Conservation (phyloP, 2,888 invertebrate species). For the Aelia acuminata region DNA sequence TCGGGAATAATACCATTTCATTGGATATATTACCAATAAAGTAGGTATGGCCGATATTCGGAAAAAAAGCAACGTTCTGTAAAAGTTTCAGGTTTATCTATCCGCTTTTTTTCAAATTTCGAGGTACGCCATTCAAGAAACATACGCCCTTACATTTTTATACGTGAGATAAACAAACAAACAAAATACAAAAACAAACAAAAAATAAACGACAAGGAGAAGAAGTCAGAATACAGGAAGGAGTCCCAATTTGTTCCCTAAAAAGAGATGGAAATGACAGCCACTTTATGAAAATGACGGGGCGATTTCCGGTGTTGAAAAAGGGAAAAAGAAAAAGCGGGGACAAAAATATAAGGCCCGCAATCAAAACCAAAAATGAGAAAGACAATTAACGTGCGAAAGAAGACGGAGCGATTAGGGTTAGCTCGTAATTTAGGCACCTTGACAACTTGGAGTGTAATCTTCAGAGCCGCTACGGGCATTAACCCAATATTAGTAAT, state of each 20-base stretch:
- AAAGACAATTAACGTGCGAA: slow-evolving; percentile 22
- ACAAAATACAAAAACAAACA: background rate
- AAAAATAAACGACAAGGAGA: background rate
- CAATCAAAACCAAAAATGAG: slow-evolving; percentile 42
- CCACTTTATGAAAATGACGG: slow-evolving; percentile 54
- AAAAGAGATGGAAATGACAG: slow-evolving; percentile 40
- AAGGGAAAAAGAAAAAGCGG: slow-evolving; percentile 20
- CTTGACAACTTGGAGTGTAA: background rate
- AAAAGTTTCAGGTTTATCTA: no score
- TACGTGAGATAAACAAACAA: background rate
- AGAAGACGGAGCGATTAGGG: slow-evolving; percentile 16
- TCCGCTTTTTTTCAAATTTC: no score
- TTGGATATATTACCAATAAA: no score
- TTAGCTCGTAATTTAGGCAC: background rate
- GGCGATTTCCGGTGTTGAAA: slow-evolving; percentile 50
- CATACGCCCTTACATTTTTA: no score
- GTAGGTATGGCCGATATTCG: no score
- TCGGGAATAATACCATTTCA: background rate
- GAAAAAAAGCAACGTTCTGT: no score
- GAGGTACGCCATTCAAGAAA: no score
- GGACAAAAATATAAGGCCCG: slow-evolving; percentile 21
- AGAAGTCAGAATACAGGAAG: slow-evolving; percentile 7
- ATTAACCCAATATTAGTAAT: background rate
- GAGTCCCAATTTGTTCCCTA: slow-evolving; percentile 8
- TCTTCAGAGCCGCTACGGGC: background rate